These are phyloP conservation scores for Psix sp. DNA, from an alignment of 1,140 invertebrate genomes.

Conservation along the genomic window DNA sequence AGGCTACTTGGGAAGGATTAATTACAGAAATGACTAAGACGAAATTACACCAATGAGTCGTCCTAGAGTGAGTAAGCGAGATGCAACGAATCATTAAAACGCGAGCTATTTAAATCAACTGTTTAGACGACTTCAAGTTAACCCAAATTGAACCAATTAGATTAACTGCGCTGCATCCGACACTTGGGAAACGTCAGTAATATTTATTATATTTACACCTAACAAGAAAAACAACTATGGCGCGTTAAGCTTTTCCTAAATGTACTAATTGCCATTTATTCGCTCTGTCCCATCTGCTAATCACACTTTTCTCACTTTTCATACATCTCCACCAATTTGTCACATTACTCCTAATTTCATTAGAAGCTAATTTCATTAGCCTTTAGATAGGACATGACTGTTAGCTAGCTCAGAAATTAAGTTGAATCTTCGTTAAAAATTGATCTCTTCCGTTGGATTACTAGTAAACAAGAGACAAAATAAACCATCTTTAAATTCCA, in stretches of 20 bases:
- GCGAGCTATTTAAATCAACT: conserved; percentile 73
- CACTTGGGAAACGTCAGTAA: conserved; percentile 75
- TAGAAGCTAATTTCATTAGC: conserved; percentile 29
- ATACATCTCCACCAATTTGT: conserved; percentile 41
- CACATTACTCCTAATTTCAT: conserved; percentile 40
- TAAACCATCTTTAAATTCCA: no score
- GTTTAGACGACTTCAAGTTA: conserved; percentile 78
- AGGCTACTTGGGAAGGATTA: no score
- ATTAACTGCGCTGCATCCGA: conserved; percentile 75
- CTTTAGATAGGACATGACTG: not conserved
- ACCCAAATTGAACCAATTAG: conserved; percentile 77
- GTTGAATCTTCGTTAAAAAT: no score
- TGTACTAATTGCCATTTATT: conserved; percentile 72
- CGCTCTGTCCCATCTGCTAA: conserved; percentile 48
- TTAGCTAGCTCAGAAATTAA: conserved; percentile 1
- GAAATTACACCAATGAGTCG: no score
- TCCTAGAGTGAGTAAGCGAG: no score
- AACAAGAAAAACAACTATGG: conserved; percentile 57
- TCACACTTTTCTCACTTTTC: conserved; percentile 55
- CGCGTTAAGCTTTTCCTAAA: conserved; percentile 69
- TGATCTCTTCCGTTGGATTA: no score
- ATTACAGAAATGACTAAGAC: no score
- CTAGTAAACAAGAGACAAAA: no score
- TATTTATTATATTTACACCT: conserved; percentile 53
- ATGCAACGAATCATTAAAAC: conserved; percentile 64